Conservation (phyloP, 2,888 invertebrate species). For the Cistogaster globosa region DNA sequence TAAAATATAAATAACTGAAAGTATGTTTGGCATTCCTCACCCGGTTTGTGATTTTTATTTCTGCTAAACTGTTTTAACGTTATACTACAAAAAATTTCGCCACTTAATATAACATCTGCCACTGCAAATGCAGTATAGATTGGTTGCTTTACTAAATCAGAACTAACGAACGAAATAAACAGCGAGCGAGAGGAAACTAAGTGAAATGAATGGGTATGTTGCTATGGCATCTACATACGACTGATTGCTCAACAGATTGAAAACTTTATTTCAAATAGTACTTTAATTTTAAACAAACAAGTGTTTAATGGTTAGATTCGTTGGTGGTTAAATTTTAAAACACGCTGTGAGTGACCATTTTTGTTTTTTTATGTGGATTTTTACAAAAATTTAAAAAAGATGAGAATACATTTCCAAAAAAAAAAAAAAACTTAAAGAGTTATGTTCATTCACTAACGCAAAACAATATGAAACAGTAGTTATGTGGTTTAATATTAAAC, state of each 20-base stretch:
- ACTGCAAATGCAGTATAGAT: conserved; percentile 16
- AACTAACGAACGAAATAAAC: not conserved
- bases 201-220: conserved; percentile 50
- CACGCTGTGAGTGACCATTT: conserved; percentile 29
- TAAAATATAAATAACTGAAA: not conserved
- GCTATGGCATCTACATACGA: conserved; percentile 26
- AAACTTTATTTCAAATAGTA: conserved; percentile 37
- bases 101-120: conserved; percentile 24
- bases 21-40: conserved; percentile 46
- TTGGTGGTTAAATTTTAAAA: conserved; percentile 51
- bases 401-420: conserved; percentile 54
- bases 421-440: conserved; percentile 30
- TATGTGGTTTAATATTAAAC: not conserved
- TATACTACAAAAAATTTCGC: conserved; percentile 24
- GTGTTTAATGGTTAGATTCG: conserved; percentile 62
- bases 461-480: not conserved
- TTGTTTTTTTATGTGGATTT: conserved; percentile 43
- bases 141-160: conserved; percentile 16
- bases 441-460: not conserved
- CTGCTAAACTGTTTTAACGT: conserved; percentile 35
- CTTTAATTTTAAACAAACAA: conserved; percentile 51
- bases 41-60: conserved; percentile 21
- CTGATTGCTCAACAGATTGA: conserved; percentile 44
- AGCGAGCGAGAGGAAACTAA: conserved; percentile 22
- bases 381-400: conserved; percentile 19